Base-by-base conservation (phyloP, 2,113 vertebrate genomes). In the Girardinichthys multiradiatus region DNA sequence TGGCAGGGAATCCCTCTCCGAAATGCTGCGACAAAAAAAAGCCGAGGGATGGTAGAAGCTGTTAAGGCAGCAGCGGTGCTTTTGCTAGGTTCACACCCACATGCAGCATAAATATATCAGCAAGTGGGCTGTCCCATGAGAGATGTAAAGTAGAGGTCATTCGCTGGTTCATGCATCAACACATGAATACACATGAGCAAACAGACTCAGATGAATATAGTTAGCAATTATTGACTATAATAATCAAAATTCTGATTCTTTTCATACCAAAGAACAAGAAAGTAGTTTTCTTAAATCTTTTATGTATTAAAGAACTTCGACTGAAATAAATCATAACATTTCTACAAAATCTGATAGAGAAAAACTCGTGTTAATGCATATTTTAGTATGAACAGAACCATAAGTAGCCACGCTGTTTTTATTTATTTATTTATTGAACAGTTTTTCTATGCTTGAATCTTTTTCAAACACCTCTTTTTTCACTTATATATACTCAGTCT, bases 1-100 rank as follows among this genome's bases (percentile, higher is more conserved):
- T 86, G 72, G 48, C 59, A 85, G 86, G 90, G 86, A 87, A 81
- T 87, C 79, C 87, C 90, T 87, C 37, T 80, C 37, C 72, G 79
- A 87, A 86, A 78, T 59, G 73, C 71, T 74, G 76, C 33, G 78
- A 72, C 62, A 70, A 77, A 89, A 74, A 33, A 26, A 58, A 58
- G 74, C 42, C 69, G 62, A 51, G 57, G 29, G 54, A 77, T 72
- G 73, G 70, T 64, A 45, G 31, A 33, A 58, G 21, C 57, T 30
- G 57, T 35, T 57, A 24, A 64, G 21, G 57, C 42, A 65, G 63
- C 39, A 74, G 68, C 12, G 39, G 15, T 57, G 68, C 48, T 68
- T 73, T 68, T 35, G 30, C 3, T 11, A 58, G 68, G 75, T 81
- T 79, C 68, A 68, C 84, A 81, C 68, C 80, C 74, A 81, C 77